Evolutionary conservation across 2,888 invertebrate species (phyloP), one percentile per base, ranked within the genome.

Genomic region (Ophion ellenae): DNA sequence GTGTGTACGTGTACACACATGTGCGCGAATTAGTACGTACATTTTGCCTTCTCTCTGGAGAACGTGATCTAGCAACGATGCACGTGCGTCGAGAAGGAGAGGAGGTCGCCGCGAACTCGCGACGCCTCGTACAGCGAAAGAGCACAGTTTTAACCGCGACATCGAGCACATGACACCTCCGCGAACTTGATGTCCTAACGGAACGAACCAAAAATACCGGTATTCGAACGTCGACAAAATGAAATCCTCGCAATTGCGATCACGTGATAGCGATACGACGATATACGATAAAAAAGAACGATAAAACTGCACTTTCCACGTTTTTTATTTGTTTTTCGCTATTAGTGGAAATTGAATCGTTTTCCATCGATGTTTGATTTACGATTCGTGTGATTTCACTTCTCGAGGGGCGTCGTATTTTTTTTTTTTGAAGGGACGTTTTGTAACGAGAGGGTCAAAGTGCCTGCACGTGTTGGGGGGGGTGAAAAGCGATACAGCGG

Each of bases 111-210:
- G 80, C 45, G 74, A 45, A 74, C 53, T 53, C 53, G 66, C 75
- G 81, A 61, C 69, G 75, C 11, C 40, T 63, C 75, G 76, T 67
- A 67, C 80, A 53, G 74, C 69, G 67, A 83, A 86, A 83, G 78
- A 84, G 86, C 81, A 77, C 86, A 86, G 86, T 86, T 81, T 81
- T 70, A 78, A 66, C 20, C 86, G 86, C 64, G 86, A 80, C 83
- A 73, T 71, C 84, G 86, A 78, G 81, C 81, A 69, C 81, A 74
- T 61, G 64, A 86, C 63, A 74, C 63, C 70, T 70, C 53, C 74
- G 73, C 74, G 45, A 80, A 32, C 17, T 57, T 24, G 24, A 36
- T 36, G n/a, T 78, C 47, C 11, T 76, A 20, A 57, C n/a, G 40
- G 47, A 53, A 53, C 11, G 10, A 47, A 47, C 2, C 17, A 53